phyloP scores from a whole-genome alignment of 2,888 invertebrate species.

The Polymixis flavicincta region DNA sequence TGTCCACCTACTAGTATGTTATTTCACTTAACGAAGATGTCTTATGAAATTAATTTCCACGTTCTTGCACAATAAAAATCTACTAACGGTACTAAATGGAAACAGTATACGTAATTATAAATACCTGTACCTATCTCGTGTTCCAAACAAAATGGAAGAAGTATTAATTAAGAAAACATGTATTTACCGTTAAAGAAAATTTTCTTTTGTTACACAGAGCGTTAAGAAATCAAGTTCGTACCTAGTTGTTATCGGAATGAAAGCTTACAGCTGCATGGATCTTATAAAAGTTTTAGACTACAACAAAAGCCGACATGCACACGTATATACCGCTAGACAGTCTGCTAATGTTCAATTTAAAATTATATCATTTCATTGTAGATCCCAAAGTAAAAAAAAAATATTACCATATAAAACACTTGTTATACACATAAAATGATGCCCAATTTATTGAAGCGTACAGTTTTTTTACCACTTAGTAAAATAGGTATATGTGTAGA shows the following conservation, averaged over 20 bases:
- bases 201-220: conserved; percentile 21
- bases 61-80: conserved; percentile 53
- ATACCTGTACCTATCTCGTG: conserved; percentile 34
- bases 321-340: neutral
- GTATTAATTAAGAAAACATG: conserved; percentile 57
- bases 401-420: neutral
- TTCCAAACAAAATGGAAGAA: conserved; percentile 42
- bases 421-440: neutral
- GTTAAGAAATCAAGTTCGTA: conserved; percentile 8
- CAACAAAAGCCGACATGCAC: neutral
- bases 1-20: conserved; percentile 45
- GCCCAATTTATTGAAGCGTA: neutral
- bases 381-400: neutral
- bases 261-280: conserved; percentile 16
- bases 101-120: conserved; percentile 52
- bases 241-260: conserved; percentile 15
- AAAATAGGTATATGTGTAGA: conserved; percentile 12
- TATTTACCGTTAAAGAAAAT: conserved; percentile 42
- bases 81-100: conserved; percentile 53
- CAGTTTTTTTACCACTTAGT: neutral
- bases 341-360: neutral
- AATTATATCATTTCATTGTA: neutral
- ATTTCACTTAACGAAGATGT: conserved; percentile 58
- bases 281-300: conserved; percentile 10
- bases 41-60: conserved; percentile 56